phyloP scores from a whole-genome alignment of 2,797 vertebrate genomes.

The Ctenopoma multispine region DNA sequence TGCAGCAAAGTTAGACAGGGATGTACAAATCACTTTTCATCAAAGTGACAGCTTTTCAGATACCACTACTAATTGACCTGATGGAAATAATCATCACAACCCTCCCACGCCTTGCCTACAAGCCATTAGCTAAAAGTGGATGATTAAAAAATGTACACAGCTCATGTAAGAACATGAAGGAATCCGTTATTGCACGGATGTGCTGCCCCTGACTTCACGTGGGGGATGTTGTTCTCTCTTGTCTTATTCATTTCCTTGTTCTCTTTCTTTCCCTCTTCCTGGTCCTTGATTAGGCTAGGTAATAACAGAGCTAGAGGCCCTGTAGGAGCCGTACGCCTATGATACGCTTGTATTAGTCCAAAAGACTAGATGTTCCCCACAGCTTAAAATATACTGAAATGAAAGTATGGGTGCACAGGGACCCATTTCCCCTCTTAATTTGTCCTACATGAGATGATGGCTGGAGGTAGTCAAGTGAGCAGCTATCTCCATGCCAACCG shows the following conservation, averaged over 20 bases:
- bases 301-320: slow-evolving; percentile 34
- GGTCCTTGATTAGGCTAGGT: slow-evolving; percentile 34
- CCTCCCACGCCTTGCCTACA: slow-evolving; percentile 60
- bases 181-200: slow-evolving; percentile 52
- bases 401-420: slow-evolving; percentile 37
- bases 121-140: slow-evolving; percentile 63
- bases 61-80: slow-evolving; percentile 68
- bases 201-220: slow-evolving; percentile 37
- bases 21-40: slow-evolving; percentile 54
- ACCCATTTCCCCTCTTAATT: slow-evolving; percentile 50
- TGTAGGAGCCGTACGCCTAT: slow-evolving; percentile 22
- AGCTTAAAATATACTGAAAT: slow-evolving; percentile 47
- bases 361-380: slow-evolving; percentile 37
- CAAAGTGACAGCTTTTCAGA: slow-evolving; percentile 72
- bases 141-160: slow-evolving; percentile 70
- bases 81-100: slow-evolving; percentile 68
- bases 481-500: slow-evolving; percentile 50
- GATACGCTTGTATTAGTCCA: slow-evolving; percentile 40
- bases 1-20: slow-evolving; percentile 62
- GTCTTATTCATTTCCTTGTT: slow-evolving; percentile 16
- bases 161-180: slow-evolving; percentile 44
- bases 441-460: slow-evolving; percentile 57
- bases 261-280: background rate
- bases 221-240: slow-evolving; percentile 14
- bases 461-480: slow-evolving; percentile 44